Evolutionary conservation across 2,888 invertebrate species (phyloP), one percentile per base, ranked within the genome.

Genomic region (Eristalis tenax): DNA sequence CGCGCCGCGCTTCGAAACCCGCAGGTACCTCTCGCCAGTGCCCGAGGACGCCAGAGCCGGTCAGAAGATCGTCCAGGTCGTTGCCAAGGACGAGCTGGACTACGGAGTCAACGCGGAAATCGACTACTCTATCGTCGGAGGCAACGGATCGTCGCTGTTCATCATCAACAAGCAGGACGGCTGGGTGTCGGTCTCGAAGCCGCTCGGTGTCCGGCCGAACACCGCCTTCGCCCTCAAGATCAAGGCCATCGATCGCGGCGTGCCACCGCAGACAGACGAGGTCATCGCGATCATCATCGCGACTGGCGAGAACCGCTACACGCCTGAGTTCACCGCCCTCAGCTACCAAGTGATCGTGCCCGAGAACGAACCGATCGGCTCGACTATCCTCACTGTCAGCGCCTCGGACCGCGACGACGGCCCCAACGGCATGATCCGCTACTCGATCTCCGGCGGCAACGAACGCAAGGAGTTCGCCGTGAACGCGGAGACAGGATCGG

Each of bases 261-360:
- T 97, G 2, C 98, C 98, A 0, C 96, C 98, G 0, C 97, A 97
- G 91, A 95, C 95, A 38, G 97, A 97, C 91, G 96, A 96, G 90
- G 95, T 96, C 0, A 93, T 94, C 0, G 95, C 98, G 0, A 95
- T 94, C 0, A 94, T 98, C 88, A 95, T 97, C 4, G 95, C 98
- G 0, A 97, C 98, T 0, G 98, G 97, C 2, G 97, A 97, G 91
- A 99, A 99, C 92, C 93, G 94, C 57, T 94, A 95, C 90, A 94
- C 95, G 0, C 99, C 99, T 0, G 95, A 95, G 71, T 99, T 98
- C 91, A 96, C 96, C 5, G 97, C 96, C 0, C 93, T 96, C 0
- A 96, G 96, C 90, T 98, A 98, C 92, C 97, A 98, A 94, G 98
- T 97, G 0, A 96, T 97, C 84, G 97, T 99, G 1, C 97, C 97